Evolutionary conservation across 1,140 invertebrate species (phyloP).

Genomic region (Lepidurus arcticus): DNA sequence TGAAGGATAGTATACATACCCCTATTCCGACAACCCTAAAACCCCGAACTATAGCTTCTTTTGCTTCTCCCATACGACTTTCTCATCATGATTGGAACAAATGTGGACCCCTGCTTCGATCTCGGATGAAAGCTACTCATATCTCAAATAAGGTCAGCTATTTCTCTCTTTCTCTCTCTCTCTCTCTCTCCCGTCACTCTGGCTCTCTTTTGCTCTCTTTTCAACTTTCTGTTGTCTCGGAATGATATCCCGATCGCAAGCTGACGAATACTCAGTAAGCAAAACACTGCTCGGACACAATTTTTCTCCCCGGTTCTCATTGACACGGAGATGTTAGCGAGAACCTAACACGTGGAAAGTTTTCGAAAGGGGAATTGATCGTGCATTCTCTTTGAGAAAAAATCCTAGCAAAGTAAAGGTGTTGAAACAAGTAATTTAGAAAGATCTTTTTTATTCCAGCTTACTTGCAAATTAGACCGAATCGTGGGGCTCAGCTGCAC

Average conservation of each 20-base stretch:
- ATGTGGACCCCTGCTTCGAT: constrained; percentile 8
- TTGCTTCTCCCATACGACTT: neutral
- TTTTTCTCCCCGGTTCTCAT: neutral
- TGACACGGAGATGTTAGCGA: neutral
- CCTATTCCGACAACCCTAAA: neutral
- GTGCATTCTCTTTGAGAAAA: neutral
- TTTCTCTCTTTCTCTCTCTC: neutral
- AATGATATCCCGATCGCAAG: neutral
- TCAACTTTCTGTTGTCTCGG: neutral
- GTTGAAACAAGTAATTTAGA: neutral
- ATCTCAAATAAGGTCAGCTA: neutral
- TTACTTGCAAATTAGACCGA: neutral
- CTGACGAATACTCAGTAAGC: constrained; percentile 18
- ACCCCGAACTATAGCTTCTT: neutral
- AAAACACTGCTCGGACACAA: neutral
- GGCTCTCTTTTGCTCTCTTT: neutral
- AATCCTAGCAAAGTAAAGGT: neutral
- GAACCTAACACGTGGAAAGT: neutral
- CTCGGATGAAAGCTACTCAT: constrained; percentile 2
- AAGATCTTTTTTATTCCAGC: neutral
- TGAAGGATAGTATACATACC: neutral
- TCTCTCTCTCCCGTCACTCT: neutral
- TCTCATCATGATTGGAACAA: neutral
- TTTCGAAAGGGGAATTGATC: neutral
- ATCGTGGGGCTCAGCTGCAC: neutral